Percentiles rank a stretch among this genome's conserved stretches.
These are phyloP conservation scores for Limenitis camilla DNA, from an alignment of 2,888 invertebrate genomes.

Conservation along the genomic window DNA sequence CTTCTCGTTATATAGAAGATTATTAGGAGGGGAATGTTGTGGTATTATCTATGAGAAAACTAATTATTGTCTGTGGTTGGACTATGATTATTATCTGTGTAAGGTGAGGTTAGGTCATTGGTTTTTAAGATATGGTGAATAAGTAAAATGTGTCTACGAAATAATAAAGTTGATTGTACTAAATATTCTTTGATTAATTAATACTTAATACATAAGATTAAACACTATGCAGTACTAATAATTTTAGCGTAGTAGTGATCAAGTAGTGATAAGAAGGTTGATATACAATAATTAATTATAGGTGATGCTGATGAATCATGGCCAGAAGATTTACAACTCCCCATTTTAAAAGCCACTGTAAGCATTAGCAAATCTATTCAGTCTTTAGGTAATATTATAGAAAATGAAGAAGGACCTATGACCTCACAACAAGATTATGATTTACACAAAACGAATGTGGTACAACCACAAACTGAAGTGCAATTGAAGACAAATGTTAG, in stretches of 20 bases:
- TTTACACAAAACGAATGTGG: background rate
- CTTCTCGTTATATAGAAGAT: no score
- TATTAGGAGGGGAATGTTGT: no score
- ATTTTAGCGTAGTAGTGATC: background rate
- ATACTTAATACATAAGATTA: no score
- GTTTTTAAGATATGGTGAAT: no score
- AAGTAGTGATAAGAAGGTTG: background rate
- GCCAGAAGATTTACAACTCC: slow-evolving; percentile 39
- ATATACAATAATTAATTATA: slow-evolving; percentile 21
- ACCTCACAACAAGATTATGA: background rate
- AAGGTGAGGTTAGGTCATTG: no score
- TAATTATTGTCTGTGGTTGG: no score
- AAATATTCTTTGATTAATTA: no score
- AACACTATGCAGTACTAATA: background rate
- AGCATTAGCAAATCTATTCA: slow-evolving; percentile 49
- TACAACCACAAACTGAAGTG: background rate
- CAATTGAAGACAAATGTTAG: background rate
- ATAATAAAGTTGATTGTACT: no score
- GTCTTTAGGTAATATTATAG: slow-evolving; percentile 51
- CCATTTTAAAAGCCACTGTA: slow-evolving; percentile 37
- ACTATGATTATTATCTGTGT: no score
- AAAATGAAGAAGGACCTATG: slow-evolving; percentile 39
- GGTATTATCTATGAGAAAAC: no score
- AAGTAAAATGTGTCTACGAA: no score
- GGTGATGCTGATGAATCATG: slow-evolving; percentile 56